Base-by-base conservation (phyloP, 2,797 vertebrate genomes). In the Scolopax rusticola region DNA sequence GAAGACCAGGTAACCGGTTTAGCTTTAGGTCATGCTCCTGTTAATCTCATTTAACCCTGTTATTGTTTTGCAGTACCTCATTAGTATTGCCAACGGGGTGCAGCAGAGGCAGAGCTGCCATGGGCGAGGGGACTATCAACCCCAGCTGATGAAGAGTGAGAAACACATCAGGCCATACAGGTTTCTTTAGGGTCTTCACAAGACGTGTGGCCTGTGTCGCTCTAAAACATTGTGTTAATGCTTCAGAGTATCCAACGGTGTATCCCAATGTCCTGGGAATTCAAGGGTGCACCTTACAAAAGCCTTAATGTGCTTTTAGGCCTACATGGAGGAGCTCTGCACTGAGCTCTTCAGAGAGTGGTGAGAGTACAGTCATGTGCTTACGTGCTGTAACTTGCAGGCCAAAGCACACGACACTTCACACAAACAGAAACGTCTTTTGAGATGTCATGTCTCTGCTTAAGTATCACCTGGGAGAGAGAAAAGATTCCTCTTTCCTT, bases 1-100 rank as follows among this genome's bases (percentile, higher is more conserved):
- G 97, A 98, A 33, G 94, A 65, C 38, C 98, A 99, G 99, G 99
- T 99, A 97, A 93, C 24, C 1, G 0, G 20, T 14, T 25, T 30
- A 28, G 6, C 15, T 50, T 47, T 47, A 8, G 48, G 3, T 75
- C 10, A 2, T 15, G 0, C 24, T 53, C 5, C 4, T 23, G 5
- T 57, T 57, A 9, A 3, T 16, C 5, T 32, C 32, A 1, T 4
- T 60, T n/a, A 59, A 56, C 6, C 5, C 12, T 36, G 0, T 12
- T 17, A 4, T 25, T 87, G 4, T 36, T 74, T 80, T 77, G 38
- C 40, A 56, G 70, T 33, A 3, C n/a, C 2, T 53, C 14, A 0
- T 51, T 83, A 1, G 20, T 56, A 4, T 11, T 30, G 1, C 2
- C 2, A 41, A 6, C 0, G 0, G 7, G 15, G 28, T n/a, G 27